Evolutionary conservation across 2,113 vertebrate genomes (phyloP), one percentile per base, ranked within the genome.

Genomic region (Pluvianellus socialis): DNA sequence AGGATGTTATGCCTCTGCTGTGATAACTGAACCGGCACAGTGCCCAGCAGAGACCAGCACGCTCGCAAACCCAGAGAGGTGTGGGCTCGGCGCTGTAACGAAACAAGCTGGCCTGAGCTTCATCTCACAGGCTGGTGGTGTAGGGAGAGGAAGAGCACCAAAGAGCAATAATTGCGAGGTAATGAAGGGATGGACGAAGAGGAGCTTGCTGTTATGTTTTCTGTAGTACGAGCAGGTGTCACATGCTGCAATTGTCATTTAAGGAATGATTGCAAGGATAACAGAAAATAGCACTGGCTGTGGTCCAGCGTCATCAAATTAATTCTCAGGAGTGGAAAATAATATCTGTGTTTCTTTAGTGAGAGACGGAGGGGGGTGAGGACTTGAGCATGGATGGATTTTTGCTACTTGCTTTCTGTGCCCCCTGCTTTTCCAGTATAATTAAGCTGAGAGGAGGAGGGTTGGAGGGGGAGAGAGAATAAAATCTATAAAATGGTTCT

Each of bases 11-110:
- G 7, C 9, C 40, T 30, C 44, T 45, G 61, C 49, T 50, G 49
- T 7, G 49, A 7, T 23, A 22, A 50, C 49, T 50, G 49, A 24
- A 50, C 22, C 22, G 12, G 49, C 22, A 24, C 49, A 50, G 49
- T 13, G 49, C 49, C 22, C 68, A 65, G 52, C 14, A 24, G 52
- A 53, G 28, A 61, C 12, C 33, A 38, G 9, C 33, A 33, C 42
- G 3, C 40, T 26, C 26, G 30, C 33, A 83, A n/a, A 27, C n/a
- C 1, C 2, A 45, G 49, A 20, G 3, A 32, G 40, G 16, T 5
- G 10, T 4, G 23, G 56, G 26, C 50, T 68, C 0, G 1, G 32
- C n/a, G 27, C 58, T 14, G 12, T 7, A 45, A 35, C 0, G 2
- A 40, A 58, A 32, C 17, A 27, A 59, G 12, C 7, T 44, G 20